These are phyloP conservation scores for Erpetoichthys calabaricus DNA, from an alignment of 2,797 vertebrate species.

Conservation along the genomic window DNA sequence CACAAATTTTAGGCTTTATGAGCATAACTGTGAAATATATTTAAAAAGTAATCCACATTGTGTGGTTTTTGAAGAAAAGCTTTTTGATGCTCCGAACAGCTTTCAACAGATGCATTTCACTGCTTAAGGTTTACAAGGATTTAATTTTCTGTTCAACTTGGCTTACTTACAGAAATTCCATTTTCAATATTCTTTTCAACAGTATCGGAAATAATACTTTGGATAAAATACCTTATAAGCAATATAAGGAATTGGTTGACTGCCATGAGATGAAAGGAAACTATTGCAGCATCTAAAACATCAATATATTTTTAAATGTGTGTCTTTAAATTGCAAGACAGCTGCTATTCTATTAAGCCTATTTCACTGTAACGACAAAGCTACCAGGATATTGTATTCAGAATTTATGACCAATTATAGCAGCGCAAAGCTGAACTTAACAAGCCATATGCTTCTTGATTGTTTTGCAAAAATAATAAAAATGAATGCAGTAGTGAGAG, in stretches of 20 bases:
- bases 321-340: slow-evolving; percentile 9
- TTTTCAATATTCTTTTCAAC: no score
- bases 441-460: slow-evolving; percentile 52
- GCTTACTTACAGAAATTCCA: no score
- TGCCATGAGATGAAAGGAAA: not conserved
- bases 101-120: no score
- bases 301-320: slow-evolving; percentile 1
- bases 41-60: no score
- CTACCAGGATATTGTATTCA: slow-evolving; percentile 30
- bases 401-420: slow-evolving; percentile 55
- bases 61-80: no score
- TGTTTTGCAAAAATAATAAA: slow-evolving; percentile 64
- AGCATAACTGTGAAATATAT: no score
- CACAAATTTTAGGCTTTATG: no score
- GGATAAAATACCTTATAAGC: not conserved
- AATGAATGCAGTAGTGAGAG: slow-evolving; percentile 55
- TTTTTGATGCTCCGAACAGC: no score
- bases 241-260: not conserved
- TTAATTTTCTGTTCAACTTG: no score
- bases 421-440: slow-evolving; percentile 59
- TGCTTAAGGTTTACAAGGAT: no score
- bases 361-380: slow-evolving; percentile 21
- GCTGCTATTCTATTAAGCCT: not conserved
- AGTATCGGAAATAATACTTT: no score
- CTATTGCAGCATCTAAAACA: not conserved